A percentile compares a stretch with the other conserved stretches of the same genome.
phyloP scores from a whole-genome alignment of 2,888 invertebrate species.

The Gonocerus acuteangulatus region DNA sequence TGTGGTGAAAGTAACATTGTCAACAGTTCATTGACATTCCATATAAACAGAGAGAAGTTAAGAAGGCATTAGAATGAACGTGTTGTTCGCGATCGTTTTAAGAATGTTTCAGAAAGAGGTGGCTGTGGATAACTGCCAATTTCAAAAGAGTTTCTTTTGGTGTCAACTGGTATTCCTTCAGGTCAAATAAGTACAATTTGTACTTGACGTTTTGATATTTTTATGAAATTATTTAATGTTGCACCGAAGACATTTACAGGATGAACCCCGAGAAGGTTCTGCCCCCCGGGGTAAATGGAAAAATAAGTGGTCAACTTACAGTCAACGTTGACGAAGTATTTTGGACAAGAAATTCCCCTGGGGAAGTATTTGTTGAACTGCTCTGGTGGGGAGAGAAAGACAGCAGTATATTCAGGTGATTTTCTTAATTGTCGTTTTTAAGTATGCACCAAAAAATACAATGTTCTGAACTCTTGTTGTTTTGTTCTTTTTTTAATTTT shows the following conservation, averaged over 20 bases:
- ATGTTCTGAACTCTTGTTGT: neutral
- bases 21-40: slow-evolving; percentile 7
- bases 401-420: slow-evolving; percentile 42
- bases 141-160: neutral
- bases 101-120: neutral
- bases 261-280: slow-evolving; percentile 35
- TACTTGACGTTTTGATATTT: slow-evolving; percentile 1
- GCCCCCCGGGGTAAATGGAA: slow-evolving; percentile 44
- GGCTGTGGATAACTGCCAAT: slow-evolving; percentile 7
- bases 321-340: slow-evolving; percentile 43
- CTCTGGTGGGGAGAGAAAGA: slow-evolving; percentile 45
- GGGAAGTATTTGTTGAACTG: slow-evolving; percentile 41
- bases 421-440: neutral
- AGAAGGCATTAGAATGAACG: neutral
- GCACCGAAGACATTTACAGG: neutral
- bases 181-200: neutral
- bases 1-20: slow-evolving; percentile 9
- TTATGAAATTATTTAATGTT: slow-evolving; percentile 20
- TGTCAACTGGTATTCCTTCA: neutral
- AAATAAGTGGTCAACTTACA: slow-evolving; percentile 42
- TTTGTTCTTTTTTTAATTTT: slow-evolving; percentile 30
- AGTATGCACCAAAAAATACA: too few species aligned
- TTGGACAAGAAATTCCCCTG: slow-evolving; percentile 41
- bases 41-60: neutral
- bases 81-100: neutral